Base-by-base conservation (phyloP, 2,113 vertebrate species). In the Pipra filicauda region DNA sequence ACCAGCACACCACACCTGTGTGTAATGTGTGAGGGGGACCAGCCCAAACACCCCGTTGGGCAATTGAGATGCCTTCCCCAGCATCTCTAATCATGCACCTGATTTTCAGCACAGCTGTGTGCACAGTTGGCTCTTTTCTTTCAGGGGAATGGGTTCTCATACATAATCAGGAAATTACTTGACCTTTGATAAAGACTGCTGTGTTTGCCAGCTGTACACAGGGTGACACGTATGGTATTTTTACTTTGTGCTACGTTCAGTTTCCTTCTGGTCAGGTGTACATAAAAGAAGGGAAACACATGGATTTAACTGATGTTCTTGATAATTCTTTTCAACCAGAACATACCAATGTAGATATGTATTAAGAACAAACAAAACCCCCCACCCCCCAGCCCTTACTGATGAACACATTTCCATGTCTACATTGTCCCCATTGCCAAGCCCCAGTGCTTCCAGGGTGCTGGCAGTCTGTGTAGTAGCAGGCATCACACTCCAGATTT, bases 101-200 rank as follows among this genome's bases (percentile, higher is more conserved):
- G 24, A 8, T 44, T 55, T 87, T 72, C 83, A 65, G 39, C 43
- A 58, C 57, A 65, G 41, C 24, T 65, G 77, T 82, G 33, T 31
- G 27, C 31, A 24, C 23, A 71, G 35, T 33, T 7, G 15, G 20
- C 22, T 78, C 30, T 82, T 84, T 92, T 69, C 46, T 39, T 94
- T 24, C 65, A 41, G 76, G 66, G 22, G 37, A 64, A 46, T 2
- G 2, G 52, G 39, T 59, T 95, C 92, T 83, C 7, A 4, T 69
- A 20, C 20, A 3, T 6, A 46, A 78, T 54, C 31, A 41, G 65
- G 44, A 74, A n/a, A 58, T 73, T 54, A 79, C 54, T 46, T 95
- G 89, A 94, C 87, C 94, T 96, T 93, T 91, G 74, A 64, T 82
- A 87, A 85, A 75, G 89, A 70, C 62, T 33, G 66, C 59, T 76